phyloP scores from a whole-genome alignment of 1,140 invertebrate genomes.

The Lamellibrachia luymesi region DNA sequence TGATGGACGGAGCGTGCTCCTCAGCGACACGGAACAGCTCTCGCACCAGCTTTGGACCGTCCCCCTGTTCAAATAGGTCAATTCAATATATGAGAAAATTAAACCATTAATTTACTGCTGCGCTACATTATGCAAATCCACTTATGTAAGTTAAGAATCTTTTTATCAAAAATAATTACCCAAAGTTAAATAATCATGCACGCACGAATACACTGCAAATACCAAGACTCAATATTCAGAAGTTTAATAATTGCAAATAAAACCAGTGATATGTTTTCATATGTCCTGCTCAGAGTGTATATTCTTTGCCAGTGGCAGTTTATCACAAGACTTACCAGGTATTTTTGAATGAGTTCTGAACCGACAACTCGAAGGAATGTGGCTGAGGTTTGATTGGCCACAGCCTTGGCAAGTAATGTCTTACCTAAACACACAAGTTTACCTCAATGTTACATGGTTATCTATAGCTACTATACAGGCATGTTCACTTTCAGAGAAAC shows the following conservation, averaged over 20 bases:
- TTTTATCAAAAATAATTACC: too few species aligned
- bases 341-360: conserved; percentile 98
- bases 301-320: neutral
- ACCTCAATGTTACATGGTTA: neutral
- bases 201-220: too few species aligned
- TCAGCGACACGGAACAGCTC: conserved; percentile 98
- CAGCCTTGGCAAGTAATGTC: conserved; percentile 96
- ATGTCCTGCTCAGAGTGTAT: neutral
- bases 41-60: conserved; percentile 97
- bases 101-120: neutral
- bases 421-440: conserved; percentile 65
- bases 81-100: neutral
- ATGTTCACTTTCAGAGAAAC: neutral
- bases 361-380: conserved; percentile 98
- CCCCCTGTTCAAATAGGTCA: conserved; percentile 59
- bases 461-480: neutral
- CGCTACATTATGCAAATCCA: too few species aligned
- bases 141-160: too few species aligned
- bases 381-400: conserved; percentile 99
- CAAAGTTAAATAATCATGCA: too few species aligned
- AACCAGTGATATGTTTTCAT: neutral
- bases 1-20: conserved; percentile 98
- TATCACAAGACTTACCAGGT: conserved; percentile 68
- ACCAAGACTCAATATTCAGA: too few species aligned
- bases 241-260: neutral